phyloP scores from a whole-genome alignment of 2,113 vertebrate species.

The Tursiops truncatus region DNA sequence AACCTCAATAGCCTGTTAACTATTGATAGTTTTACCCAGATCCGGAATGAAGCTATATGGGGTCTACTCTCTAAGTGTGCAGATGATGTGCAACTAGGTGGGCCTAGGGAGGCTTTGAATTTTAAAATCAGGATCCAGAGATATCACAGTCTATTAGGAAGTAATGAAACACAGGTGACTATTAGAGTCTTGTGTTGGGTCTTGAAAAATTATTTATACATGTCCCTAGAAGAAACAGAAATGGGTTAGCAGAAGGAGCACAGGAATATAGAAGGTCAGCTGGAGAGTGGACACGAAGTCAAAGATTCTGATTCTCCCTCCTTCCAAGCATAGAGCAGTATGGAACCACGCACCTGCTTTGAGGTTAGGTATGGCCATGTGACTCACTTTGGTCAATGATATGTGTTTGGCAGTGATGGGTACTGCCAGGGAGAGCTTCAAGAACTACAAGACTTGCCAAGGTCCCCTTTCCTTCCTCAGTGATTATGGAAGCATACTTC shows the following conservation, averaged over 20 bases:
- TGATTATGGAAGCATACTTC: not conserved
- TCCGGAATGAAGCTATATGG: not conserved
- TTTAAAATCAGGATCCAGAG: not conserved
- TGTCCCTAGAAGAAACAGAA: not conserved
- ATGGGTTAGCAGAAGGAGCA: not conserved
- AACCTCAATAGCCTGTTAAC: not conserved
- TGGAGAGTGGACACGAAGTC: fast-evolving
- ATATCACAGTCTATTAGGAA: not conserved
- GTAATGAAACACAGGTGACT: not conserved
- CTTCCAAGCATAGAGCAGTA: not conserved
- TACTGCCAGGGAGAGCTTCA: not conserved
- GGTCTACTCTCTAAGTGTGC: not conserved
- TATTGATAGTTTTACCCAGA: not conserved
- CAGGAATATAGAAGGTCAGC: not conserved
- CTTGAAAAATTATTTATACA: not conserved
- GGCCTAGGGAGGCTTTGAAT: not conserved
- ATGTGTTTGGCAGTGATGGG: not conserved
- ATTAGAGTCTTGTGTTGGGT: not conserved
- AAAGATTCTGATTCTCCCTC: not conserved
- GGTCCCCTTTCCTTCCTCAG: not conserved
- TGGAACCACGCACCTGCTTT: not conserved
- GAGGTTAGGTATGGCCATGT: not conserved
- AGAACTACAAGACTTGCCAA: not conserved
- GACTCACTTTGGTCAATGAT: not conserved
- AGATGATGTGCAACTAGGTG: not conserved